Conservation (phyloP, 2,888 invertebrate species). For the Noctua janthe region DNA sequence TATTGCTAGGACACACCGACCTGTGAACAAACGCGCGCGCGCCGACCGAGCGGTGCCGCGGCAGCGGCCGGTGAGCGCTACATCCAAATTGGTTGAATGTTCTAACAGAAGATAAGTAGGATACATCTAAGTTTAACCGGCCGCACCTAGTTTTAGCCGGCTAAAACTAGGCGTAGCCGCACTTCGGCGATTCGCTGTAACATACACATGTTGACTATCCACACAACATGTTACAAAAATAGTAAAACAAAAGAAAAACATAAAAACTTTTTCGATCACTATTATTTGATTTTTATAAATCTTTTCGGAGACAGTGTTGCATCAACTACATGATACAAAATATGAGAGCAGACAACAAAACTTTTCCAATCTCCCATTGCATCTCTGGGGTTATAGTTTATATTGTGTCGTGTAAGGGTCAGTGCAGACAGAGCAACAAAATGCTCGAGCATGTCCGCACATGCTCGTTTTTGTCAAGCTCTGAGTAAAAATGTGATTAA, state of each 20-base stretch:
- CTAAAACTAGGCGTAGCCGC: too few species aligned
- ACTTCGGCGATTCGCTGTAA: too few species aligned
- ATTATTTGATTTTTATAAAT: slow-evolving; percentile 44
- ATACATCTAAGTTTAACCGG: too few species aligned
- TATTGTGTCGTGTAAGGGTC: slow-evolving; percentile 61
- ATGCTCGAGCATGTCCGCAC: slow-evolving; percentile 4
- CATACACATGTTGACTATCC: background rate
- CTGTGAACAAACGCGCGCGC: too few species aligned
- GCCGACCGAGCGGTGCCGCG: too few species aligned
- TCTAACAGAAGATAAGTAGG: too few species aligned
- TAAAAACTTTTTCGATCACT: slow-evolving; percentile 34
- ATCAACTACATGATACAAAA: slow-evolving; percentile 62
- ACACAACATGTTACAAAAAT: background rate
- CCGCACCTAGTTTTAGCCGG: too few species aligned
- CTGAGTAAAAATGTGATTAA: background rate
- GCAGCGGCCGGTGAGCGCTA: too few species aligned
- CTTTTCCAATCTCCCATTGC: slow-evolving; percentile 79
- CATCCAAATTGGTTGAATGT: too few species aligned
- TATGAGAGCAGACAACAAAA: slow-evolving; percentile 69
- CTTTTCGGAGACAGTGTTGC: slow-evolving; percentile 44
- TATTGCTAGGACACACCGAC: too few species aligned
- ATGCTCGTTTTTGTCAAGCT: slow-evolving; percentile 15
- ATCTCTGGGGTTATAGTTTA: slow-evolving; percentile 73
- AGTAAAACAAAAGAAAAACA: slow-evolving; percentile 22
- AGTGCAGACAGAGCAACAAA: background rate